Evolutionary conservation across 2,888 invertebrate species (phyloP), one percentile per base, ranked within the genome.

Genomic region (Sicus ferrugineus): DNA sequence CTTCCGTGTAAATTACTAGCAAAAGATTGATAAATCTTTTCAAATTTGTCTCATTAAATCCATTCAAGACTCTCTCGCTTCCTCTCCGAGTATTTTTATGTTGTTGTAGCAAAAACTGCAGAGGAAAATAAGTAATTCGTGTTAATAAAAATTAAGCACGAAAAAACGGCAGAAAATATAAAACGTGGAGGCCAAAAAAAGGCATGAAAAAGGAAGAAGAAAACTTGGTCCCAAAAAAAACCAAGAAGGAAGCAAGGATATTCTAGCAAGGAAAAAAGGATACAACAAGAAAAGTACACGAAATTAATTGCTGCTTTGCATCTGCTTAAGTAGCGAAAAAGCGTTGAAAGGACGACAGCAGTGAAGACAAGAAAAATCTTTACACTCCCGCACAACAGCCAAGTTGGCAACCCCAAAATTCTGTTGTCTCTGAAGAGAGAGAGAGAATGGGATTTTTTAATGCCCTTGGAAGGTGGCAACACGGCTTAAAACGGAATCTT

Each of bases 241-340:
- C 19, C 34, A 64, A 31, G 23, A 5, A 21, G 19, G 31, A 52
- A 31, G 31, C 52, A 9, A 64, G 28, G 16, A 64, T 52, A 64
- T 64, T 64, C 50, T 52, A 50, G 23, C 26, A 64, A 64, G 52
- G 30, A 52, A 50, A 50, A 34, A 7, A 54, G 54, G 23, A 54
- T 7, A 23, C 54, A 26, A 28, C 28, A 26, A 28, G n/a, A n/a
- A 42, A 26, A 28, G 34, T 21, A 50, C 23, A 30, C 30, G 30
- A 34, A 14, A 30, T 64, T 64, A 64, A 31, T 64, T 50, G 21
- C 28, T 30, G 9, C 64, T 16, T 50, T 52, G 52, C 50, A 52
- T 64, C 48, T 64, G 50, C 23, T 31, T 21, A 64, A 64, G 34
- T 50, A 19, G 48, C 48, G 61, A 23, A n/a, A 42, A 61, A 61